Conservation (phyloP, 2,113 vertebrate species). For the Andinoacara biseriatus region DNA sequence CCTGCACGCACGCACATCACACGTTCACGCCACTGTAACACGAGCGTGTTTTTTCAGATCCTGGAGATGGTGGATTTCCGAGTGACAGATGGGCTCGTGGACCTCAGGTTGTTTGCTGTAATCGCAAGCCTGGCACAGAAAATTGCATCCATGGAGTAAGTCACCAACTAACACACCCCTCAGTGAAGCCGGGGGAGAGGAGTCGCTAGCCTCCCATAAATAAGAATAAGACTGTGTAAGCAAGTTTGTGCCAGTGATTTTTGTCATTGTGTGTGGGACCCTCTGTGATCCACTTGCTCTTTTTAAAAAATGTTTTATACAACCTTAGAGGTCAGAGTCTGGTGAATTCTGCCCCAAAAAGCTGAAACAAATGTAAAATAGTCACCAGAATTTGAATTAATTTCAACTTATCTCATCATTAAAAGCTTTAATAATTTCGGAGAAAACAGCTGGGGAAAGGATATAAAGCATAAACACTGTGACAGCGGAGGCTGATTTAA, state of each 20-base stretch:
- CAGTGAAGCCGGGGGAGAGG: slow-evolving; percentile 79
- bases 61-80: slow-evolving; percentile 92
- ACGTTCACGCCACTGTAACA: background rate
- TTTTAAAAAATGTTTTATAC: slow-evolving; percentile 8
- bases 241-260: slow-evolving; percentile 51
- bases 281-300: slow-evolving; percentile 17
- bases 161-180: slow-evolving; percentile 83
- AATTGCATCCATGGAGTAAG: slow-evolving; percentile 91
- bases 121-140: slow-evolving; percentile 92
- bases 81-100: slow-evolving; percentile 94
- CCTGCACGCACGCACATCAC: background rate
- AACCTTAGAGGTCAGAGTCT: slow-evolving; percentile 3
- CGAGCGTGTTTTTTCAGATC: slow-evolving; percentile 78
- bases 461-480: background rate
- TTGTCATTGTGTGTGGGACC: slow-evolving; percentile 49
- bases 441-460: background rate
- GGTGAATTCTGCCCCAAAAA: background rate
- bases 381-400: background rate
- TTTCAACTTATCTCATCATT: background rate
- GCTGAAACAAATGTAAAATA: background rate
- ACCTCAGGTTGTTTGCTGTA: slow-evolving; percentile 90
- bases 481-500: too few relatives aligned
- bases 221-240: slow-evolving; percentile 53
- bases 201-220: slow-evolving; percentile 69
- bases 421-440: background rate